Evolutionary conservation across 2,888 invertebrate genomes (phyloP), one percentile per base, ranked within the genome.

Genomic region (Cataglyphis albicans): DNA sequence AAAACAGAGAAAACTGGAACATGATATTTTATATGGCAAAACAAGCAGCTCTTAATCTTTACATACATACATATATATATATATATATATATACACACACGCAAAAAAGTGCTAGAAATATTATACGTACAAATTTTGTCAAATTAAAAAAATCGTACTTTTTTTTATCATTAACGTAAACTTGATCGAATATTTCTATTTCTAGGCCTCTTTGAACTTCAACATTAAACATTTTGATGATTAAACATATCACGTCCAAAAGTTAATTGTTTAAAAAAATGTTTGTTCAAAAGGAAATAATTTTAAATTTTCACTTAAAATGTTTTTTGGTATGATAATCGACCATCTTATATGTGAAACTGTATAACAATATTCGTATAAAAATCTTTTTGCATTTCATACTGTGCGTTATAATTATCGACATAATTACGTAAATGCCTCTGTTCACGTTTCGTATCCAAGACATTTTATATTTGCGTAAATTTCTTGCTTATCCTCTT

Each of bases 341-440:
- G 21, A 18, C 21, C 25, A 32, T 21, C 7, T 63, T 52, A 10
- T 52, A 18, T 6, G 48, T 52, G 12, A 75, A 75, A 35, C 21
- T 55, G 12, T 65, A 41, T 65, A 6, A 32, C 0, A 32, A 2
- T 18, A 67, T n/a, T 38, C 9, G 15, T 41, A 67, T 57, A 78
- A 78, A 41, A 78, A 18, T 41, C 21, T 18, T n/a, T 15, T 76
- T 55, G 32, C 1, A 57, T 57, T 67, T 78, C 21, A 59, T 52
- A 52, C 32, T 10, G 32, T 55, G 38, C 15, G 5, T 63, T 25
- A 64, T 41, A 76, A 76, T 55, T 38, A 55, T 12, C 25, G 38
- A 41, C 12, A 6, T 38, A 75, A 65, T 65, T 76, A 41, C 15
- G 32, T 32, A 44, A 78, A 59, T 21, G 18, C n/a, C 59, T 67